Conservation (phyloP, 2,113 vertebrate species). For the Embiotoca jacksoni region DNA sequence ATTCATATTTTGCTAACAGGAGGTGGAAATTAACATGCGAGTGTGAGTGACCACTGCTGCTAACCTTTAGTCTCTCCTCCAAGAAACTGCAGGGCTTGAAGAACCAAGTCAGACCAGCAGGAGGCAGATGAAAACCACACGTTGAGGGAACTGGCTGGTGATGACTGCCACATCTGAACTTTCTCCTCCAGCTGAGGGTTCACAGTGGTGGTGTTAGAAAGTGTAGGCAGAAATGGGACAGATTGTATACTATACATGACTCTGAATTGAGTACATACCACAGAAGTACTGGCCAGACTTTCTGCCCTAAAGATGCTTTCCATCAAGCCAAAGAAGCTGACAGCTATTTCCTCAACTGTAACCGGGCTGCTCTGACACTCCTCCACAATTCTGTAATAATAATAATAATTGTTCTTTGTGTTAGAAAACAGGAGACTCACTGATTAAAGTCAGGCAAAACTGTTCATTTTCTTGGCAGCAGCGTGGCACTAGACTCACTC, state of each 20-base stretch:
- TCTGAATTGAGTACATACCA: constrained; percentile 80
- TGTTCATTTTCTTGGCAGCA: not conserved
- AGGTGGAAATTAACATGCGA: not conserved
- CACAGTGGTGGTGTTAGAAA: not conserved
- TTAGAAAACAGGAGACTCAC: not conserved
- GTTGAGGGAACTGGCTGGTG: constrained; percentile 93
- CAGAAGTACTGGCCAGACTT: constrained; percentile 85
- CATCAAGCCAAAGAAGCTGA: constrained; percentile 94
- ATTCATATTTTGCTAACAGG: not conserved
- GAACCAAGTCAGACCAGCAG: constrained; percentile 95
- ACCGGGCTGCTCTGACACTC: constrained; percentile 89
- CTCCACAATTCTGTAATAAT: constrained; percentile 88
- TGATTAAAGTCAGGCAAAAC: not conserved
- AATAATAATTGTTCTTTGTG: not conserved
- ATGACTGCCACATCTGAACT: constrained; percentile 93
- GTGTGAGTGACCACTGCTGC: not conserved
- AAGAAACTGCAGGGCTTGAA: constrained; percentile 93
- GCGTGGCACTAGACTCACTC: constrained; percentile 86
- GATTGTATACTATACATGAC: not conserved
- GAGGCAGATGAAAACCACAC: constrained; percentile 92
- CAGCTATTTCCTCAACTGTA: constrained; percentile 91
- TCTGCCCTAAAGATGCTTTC: constrained; percentile 91
- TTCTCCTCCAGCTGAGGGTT: constrained; percentile 92
- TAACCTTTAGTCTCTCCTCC: constrained; percentile 93
- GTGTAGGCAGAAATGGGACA: not conserved